Percentiles rank a stretch among this genome's conserved stretches.
Conservation (phyloP, 2,113 vertebrate species). For the Eclectus roratus region DNA sequence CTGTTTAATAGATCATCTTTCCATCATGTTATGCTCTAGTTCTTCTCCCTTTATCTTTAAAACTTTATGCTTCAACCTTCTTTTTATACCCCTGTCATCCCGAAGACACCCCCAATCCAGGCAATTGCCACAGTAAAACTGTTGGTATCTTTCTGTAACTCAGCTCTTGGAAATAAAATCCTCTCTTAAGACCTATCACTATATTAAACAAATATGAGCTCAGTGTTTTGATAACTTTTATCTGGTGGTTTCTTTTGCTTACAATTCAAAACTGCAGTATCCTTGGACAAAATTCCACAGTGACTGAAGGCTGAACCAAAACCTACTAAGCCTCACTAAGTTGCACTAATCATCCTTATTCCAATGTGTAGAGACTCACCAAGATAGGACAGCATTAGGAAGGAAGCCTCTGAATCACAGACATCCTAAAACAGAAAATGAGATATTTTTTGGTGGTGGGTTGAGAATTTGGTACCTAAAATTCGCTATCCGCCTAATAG, state of each 20-base stretch:
- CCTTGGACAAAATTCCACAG: not conserved
- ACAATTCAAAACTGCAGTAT: not conserved
- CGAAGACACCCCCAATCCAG: not conserved
- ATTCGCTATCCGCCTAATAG: not conserved
- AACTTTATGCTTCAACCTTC: slow-evolving; percentile 1
- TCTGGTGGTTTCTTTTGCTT: slow-evolving; percentile 18
- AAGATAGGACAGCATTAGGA: not conserved
- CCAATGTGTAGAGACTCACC: not conserved
- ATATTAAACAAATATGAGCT: slow-evolving; percentile 16
- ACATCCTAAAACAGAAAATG: not conserved
- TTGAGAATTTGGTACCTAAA: not conserved
- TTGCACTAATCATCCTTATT: not conserved
- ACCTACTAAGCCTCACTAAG: not conserved
- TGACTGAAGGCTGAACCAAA: not conserved
- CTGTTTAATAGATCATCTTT: slow-evolving; percentile 51
- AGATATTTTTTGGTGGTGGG: not conserved
- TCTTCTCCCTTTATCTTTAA: slow-evolving; percentile 26
- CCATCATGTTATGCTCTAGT: not conserved
- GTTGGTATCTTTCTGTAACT: not conserved
- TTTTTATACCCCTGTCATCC: not conserved
- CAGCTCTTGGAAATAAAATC: not conserved
- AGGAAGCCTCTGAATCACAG: not conserved
- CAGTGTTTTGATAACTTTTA: not conserved
- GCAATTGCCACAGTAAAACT: not conserved
- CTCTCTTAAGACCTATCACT: not conserved